These are phyloP conservation scores for Macrobrachium nipponense DNA, from an alignment of 1,140 invertebrate species.

Conservation along the genomic window DNA sequence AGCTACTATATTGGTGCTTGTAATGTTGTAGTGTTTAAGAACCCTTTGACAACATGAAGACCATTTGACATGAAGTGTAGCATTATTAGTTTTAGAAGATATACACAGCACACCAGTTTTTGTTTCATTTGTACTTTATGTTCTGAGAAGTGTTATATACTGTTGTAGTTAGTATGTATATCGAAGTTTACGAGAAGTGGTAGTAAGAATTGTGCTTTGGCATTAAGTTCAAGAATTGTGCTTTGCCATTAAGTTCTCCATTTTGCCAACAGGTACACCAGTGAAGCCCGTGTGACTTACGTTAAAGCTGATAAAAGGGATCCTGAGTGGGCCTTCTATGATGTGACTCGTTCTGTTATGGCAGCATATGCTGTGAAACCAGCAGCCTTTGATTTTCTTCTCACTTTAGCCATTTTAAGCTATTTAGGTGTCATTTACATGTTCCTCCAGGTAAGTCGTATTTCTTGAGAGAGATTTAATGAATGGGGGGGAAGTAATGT, in stretches of 20 bases:
- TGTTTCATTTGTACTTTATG: too few relatives aligned
- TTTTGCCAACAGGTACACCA: conserved; percentile 75
- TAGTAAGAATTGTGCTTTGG: too few relatives aligned
- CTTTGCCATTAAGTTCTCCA: conserved; percentile 27
- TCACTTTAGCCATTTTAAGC: conserved; percentile 84
- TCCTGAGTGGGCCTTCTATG: conserved; percentile 93
- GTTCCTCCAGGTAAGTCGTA: conserved; percentile 73
- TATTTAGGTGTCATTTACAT: conserved; percentile 88
- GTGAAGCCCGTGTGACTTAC: conserved; percentile 79
- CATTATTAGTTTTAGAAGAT: too few relatives aligned
- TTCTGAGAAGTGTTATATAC: too few relatives aligned
- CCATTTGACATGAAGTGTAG: too few relatives aligned
- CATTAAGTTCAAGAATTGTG: conserved; percentile 19
- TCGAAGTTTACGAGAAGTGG: too few relatives aligned
- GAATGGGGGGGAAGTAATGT: neutral
- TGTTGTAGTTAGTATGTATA: too few relatives aligned
- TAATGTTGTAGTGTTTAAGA: too few relatives aligned
- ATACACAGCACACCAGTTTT: too few relatives aligned
- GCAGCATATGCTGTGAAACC: conserved; percentile 97
- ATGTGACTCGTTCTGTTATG: conserved; percentile 80
- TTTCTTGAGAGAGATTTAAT: neutral
- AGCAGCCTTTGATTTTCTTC: conserved; percentile 95
- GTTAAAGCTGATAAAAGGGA: conserved; percentile 82
- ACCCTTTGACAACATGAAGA: too few relatives aligned
- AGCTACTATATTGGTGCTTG: too few relatives aligned